These are phyloP conservation scores for Chloropsis hardwickii DNA, from an alignment of 2,113 vertebrate genomes.

Conservation along the genomic window DNA sequence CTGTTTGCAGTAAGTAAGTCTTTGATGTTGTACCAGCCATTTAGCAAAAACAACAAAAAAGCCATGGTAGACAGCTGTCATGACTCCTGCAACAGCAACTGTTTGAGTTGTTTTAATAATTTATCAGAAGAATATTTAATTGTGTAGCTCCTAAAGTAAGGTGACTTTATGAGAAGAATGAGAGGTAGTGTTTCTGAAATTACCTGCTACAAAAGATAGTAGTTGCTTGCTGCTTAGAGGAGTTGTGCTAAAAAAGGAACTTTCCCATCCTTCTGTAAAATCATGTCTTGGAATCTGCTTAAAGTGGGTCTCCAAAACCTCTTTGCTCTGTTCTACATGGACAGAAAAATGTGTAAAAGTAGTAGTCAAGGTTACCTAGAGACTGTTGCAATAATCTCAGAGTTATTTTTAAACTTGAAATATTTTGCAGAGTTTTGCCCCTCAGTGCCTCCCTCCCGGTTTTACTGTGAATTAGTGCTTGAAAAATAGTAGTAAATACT, in stretches of 20 bases:
- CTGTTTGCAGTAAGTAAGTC: neutral
- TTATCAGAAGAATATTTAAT: neutral
- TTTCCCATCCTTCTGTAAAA: neutral
- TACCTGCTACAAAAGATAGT: neutral
- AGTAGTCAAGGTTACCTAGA: slow-evolving; percentile 15
- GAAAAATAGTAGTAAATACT: slow-evolving; percentile 18
- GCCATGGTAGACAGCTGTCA: neutral
- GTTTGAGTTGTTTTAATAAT: neutral
- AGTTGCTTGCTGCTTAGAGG: neutral
- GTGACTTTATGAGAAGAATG: neutral
- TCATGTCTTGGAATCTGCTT: neutral
- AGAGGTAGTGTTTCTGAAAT: neutral
- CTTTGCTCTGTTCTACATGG: neutral
- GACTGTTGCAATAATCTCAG: neutral
- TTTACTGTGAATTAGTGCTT: neutral
- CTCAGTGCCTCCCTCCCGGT: rapidly evolving
- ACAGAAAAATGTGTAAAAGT: neutral
- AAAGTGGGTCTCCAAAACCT: neutral
- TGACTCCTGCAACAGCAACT: neutral
- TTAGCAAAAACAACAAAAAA: neutral
- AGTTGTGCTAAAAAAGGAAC: slow-evolving; percentile 21
- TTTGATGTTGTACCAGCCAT: neutral
- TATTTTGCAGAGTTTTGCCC: neutral
- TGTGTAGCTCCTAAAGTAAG: neutral
- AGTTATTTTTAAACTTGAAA: slow-evolving; percentile 1